Base-by-base conservation (phyloP, 2,797 vertebrate genomes). In the Alectoris magna region DNA sequence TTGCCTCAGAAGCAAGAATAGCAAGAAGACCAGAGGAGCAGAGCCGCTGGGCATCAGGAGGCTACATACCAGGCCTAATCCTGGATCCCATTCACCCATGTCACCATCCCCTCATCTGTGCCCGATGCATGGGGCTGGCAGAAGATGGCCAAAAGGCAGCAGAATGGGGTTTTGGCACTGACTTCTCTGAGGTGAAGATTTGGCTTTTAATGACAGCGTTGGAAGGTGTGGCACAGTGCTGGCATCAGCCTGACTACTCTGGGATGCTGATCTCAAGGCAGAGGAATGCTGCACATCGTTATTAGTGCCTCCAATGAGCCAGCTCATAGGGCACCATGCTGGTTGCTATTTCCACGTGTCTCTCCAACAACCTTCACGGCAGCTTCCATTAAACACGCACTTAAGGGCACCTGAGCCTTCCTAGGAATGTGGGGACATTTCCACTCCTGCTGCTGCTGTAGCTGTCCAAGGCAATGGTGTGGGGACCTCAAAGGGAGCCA, bases 261-360 rank as follows among this genome's bases (percentile, higher is more conserved):
- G 74, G 66, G 75, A 69, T 71, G 88, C 46, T 95, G 93, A 92
- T 59, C 48, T 96, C 92, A 96, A 91, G 92, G 84, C 84, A 93
- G 83, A 87, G 78, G 87, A 88, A 94, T 90, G 91, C 73, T 88
- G 68, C 63, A 43, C 10, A 0, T 29, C 55, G 72, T 85, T 77
- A 94, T 91, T 89, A 93, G 59, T 16, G 2, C 59, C 72, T 84
- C 56, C 58, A 43, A 19, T 0, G 0, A 87, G 64, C 49, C 78
- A 89, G 66, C 63, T 87, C 88, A 89, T 0, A 1, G 88, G 58
- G 75, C 66, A 72, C 23, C 2, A 5, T 12, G 2, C 48, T 49
- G 10, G 21, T 26, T 67, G 68, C 3, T 64, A 64, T 62, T 93
- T 90, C 68, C 83, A 60, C 71, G 38, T 10, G 7, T 41, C 90